Percentiles rank a stretch among this genome's conserved stretches.
Conservation (phyloP, 92 coral and sea anemone species). For the Epizoanthus stellaris region DNA sequence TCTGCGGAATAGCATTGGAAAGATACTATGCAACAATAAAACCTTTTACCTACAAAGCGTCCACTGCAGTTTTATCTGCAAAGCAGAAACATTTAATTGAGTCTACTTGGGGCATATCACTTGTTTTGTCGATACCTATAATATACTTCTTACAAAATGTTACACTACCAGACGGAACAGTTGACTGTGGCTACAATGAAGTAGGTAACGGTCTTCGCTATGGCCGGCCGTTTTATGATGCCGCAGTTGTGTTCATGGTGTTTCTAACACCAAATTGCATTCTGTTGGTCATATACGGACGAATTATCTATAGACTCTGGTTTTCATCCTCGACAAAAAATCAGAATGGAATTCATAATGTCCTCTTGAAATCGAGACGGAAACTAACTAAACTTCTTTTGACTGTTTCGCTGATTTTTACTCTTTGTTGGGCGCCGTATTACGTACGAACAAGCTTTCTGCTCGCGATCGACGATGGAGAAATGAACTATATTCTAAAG, state of each 20-base stretch:
- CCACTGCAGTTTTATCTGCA: constrained; percentile 1
- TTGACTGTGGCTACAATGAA: constrained; percentile 50
- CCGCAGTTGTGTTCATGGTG: constrained; percentile 33
- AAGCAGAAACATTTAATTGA: constrained; percentile 14
- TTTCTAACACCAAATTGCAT: constrained; percentile 51
- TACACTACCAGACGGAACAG: constrained; percentile 12
- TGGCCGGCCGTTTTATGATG: constrained; percentile 58
- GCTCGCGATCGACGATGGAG: constrained; percentile 30
- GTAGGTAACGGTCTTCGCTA: background rate
- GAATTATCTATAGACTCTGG: constrained; percentile 54
- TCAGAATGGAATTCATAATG: background rate
- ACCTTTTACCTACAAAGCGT: constrained; percentile 32
- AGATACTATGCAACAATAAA: constrained; percentile 51
- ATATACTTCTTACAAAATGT: constrained; percentile 44
- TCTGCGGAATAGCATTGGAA: constrained; percentile 48
- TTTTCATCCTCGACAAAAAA: constrained; percentile 2
- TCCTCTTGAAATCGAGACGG: constrained; percentile 45
- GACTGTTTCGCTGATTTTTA: constrained; percentile 44
- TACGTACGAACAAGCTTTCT: constrained; percentile 44
- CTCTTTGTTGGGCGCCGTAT: constrained; percentile 55
- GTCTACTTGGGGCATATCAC: constrained; percentile 37
- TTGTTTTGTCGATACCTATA: constrained; percentile 38
- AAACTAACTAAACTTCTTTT: constrained; percentile 51
- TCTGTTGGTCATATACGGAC: constrained; percentile 43
- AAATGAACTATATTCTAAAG: constrained; percentile 22